Conservation (phyloP, 2,797 vertebrate genomes). For the Mormyrus proboscirostris region DNA sequence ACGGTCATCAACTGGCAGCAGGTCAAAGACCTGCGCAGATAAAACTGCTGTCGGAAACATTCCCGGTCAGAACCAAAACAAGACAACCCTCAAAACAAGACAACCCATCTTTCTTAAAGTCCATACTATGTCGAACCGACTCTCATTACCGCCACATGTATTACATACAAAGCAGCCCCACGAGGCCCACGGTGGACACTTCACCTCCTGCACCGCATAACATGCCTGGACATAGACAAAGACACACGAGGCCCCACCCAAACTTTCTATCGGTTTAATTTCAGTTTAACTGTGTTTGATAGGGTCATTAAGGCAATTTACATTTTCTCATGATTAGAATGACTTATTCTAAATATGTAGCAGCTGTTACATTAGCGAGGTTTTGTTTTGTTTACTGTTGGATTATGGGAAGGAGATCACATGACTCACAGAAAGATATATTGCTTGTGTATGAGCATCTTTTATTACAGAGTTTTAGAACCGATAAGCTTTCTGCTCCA, state of each 20-base stretch:
- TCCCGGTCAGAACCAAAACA: background rate
- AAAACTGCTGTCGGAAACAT: background rate
- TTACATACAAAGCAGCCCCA: background rate
- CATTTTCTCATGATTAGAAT: background rate
- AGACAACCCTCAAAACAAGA: background rate
- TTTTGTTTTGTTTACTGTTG: background rate
- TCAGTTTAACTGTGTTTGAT: slow-evolving; percentile 17
- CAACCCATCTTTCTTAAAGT: background rate
- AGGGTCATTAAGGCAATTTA: slow-evolving; percentile 16
- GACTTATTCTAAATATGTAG: background rate
- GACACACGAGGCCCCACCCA: background rate
- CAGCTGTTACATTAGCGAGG: background rate
- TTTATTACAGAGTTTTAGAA: background rate
- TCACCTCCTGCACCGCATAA: background rate
- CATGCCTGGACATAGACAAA: background rate
- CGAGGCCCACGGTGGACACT: background rate
- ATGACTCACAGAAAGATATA: background rate
- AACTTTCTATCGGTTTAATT: background rate
- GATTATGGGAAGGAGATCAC: background rate
- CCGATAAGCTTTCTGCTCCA: background rate
- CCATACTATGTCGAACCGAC: background rate
- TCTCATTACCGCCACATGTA: background rate
- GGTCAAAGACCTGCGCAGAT: background rate
- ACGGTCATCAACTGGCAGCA: background rate
- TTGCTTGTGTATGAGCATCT: background rate